Percentiles rank a stretch among this genome's conserved stretches.
Conservation (phyloP, 2,113 vertebrate genomes). For the Nycticorax nycticorax region DNA sequence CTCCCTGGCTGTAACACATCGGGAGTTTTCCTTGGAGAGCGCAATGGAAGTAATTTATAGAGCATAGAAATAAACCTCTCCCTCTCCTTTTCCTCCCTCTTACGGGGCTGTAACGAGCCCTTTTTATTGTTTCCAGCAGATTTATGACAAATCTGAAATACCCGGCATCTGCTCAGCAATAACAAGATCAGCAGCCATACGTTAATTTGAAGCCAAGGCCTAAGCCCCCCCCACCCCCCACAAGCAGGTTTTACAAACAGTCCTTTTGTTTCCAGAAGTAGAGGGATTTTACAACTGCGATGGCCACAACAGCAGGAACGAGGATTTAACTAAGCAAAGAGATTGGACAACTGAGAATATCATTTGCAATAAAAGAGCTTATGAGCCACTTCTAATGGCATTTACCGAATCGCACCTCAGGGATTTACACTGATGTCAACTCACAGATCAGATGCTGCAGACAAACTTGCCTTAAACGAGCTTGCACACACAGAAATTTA, state of each 20-base stretch:
- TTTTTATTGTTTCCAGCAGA: background rate
- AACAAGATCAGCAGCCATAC: background rate
- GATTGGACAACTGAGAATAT: background rate
- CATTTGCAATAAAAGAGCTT: background rate
- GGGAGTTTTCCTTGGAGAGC: background rate
- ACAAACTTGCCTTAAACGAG: background rate
- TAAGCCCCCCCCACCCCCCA: background rate
- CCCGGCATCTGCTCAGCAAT: background rate
- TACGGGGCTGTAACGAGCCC: background rate
- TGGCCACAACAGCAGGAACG: background rate
- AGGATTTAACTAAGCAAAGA: background rate
- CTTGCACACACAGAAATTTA: background rate
- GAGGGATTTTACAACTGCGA: background rate
- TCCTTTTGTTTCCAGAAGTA: background rate
- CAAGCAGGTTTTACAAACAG: background rate
- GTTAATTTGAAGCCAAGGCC: background rate
- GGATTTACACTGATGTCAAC: background rate
- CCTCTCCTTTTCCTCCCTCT: background rate
- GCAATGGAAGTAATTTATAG: background rate
- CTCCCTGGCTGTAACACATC: background rate
- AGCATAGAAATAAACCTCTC: background rate
- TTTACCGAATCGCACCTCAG: background rate
- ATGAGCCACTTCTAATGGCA: background rate
- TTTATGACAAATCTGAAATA: background rate
- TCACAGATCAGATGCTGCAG: background rate